These are phyloP conservation scores for Hesperophylax magnus DNA, from an alignment of 1,140 invertebrate genomes.

Conservation along the genomic window DNA sequence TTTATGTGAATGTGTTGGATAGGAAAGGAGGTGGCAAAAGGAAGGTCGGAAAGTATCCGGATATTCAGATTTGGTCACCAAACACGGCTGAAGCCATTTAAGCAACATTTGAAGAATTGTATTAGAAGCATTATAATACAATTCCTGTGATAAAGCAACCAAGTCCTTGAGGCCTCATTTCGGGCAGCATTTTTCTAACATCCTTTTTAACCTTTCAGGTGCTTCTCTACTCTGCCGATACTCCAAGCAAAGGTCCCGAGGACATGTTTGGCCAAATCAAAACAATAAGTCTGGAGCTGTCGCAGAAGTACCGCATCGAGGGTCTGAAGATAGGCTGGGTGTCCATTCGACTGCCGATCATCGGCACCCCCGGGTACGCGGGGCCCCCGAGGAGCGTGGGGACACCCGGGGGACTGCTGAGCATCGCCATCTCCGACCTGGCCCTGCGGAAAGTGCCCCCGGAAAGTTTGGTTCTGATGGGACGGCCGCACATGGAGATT, in stretches of 20 bases:
- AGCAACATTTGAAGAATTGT: no score
- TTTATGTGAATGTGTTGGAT: neutral
- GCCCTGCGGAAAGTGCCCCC: conserved; percentile 78
- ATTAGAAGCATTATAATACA: no score
- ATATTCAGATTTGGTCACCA: no score
- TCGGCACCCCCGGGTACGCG: conserved; percentile 51
- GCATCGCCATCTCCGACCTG: conserved; percentile 81
- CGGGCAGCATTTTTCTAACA: neutral
- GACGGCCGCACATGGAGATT: conserved; percentile 77
- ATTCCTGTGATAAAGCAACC: no score
- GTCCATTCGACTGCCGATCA: conserved; percentile 75
- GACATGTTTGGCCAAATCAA: conserved; percentile 79
- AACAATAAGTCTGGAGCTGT: conserved; percentile 72
- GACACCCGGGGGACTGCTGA: conserved; percentile 65
- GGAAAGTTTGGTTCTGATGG: conserved; percentile 79
- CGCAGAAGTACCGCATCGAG: conserved; percentile 79
- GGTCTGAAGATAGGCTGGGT: conserved; percentile 72
- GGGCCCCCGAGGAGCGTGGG: conserved; percentile 59
- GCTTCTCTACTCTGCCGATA: conserved; percentile 73
- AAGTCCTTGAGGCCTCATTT: no score
- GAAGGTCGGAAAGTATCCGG: no score
- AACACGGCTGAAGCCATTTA: no score
- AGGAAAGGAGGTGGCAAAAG: no score
- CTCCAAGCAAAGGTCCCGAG: conserved; percentile 76
- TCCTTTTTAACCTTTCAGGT: conserved; percentile 68